Evolutionary conservation across 2,797 vertebrate genomes (phyloP).

Genomic region (Limosa lapponica): DNA sequence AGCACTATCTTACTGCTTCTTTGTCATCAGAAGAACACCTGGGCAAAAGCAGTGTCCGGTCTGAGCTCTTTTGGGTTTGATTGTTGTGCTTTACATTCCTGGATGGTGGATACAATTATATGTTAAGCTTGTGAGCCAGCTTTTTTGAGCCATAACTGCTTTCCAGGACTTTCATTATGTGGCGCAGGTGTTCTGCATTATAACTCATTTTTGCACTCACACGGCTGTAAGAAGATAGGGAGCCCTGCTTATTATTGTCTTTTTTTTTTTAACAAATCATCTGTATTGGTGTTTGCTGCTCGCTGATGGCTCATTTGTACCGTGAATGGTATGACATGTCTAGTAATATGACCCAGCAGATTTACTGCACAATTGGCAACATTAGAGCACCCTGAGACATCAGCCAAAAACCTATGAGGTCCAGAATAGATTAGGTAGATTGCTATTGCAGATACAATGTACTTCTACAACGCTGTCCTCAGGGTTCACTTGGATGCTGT

Average conservation of each 20-base stretch:
- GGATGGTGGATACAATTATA: neutral
- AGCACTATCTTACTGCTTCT: neutral
- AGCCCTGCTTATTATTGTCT: conserved; percentile 49
- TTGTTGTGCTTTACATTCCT: neutral
- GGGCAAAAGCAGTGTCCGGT: neutral
- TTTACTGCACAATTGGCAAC: conserved; percentile 73
- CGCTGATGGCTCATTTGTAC: conserved; percentile 73
- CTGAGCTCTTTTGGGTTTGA: neutral
- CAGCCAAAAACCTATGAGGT: conserved; percentile 46
- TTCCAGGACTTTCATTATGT: conserved; percentile 64
- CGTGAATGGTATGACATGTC: conserved; percentile 66
- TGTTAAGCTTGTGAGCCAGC: conserved; percentile 29
- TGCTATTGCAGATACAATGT: conserved; percentile 45
- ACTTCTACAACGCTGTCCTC: neutral
- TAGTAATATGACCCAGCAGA: conserved; percentile 73
- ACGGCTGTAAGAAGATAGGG: conserved; percentile 67
- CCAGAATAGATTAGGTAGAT: conserved; percentile 47
- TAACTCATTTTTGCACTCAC: conserved; percentile 65
- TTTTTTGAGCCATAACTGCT: conserved; percentile 63
- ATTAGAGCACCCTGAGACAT: conserved; percentile 57
- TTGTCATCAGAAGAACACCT: neutral
- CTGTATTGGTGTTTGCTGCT: conserved; percentile 48
- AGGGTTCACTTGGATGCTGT: conserved; percentile 48
- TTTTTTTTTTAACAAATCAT: conserved; percentile 56
- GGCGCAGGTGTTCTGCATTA: conserved; percentile 71